These are phyloP conservation scores for Pygoscelis adeliae DNA, from an alignment of 2,113 vertebrate species.

Conservation along the genomic window DNA sequence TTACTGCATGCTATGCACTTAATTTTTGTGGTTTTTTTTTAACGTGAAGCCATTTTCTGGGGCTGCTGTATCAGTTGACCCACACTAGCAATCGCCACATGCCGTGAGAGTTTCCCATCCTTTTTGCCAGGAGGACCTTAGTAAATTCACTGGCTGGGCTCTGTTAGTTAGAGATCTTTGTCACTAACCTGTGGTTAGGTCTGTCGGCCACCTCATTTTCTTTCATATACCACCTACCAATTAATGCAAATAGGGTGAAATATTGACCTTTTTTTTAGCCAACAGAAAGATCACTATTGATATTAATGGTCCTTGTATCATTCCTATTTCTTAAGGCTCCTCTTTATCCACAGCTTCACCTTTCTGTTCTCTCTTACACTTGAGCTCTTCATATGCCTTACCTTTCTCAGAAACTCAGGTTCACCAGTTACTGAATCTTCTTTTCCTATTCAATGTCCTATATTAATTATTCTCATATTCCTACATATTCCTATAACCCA, in stretches of 20 bases:
- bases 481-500: background rate
- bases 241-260: background rate
- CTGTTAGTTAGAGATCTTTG: background rate
- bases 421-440: background rate
- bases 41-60: background rate
- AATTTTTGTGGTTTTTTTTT: background rate
- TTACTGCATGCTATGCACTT: background rate
- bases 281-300: background rate
- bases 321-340: background rate
- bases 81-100: background rate
- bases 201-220: background rate
- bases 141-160: background rate
- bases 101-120: background rate
- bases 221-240: background rate
- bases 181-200: background rate
- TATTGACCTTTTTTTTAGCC: background rate
- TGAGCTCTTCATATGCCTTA: background rate
- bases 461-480: background rate
- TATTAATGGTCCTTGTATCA: background rate
- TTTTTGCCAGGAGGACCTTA: background rate
- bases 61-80: background rate
- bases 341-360: background rate
- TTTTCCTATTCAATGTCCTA: background rate
- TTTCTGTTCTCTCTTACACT: background rate
- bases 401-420: background rate